Evolutionary conservation across 2,113 vertebrate species (phyloP), one percentile per base, ranked within the genome.

Genomic region (Gambusia affinis): DNA sequence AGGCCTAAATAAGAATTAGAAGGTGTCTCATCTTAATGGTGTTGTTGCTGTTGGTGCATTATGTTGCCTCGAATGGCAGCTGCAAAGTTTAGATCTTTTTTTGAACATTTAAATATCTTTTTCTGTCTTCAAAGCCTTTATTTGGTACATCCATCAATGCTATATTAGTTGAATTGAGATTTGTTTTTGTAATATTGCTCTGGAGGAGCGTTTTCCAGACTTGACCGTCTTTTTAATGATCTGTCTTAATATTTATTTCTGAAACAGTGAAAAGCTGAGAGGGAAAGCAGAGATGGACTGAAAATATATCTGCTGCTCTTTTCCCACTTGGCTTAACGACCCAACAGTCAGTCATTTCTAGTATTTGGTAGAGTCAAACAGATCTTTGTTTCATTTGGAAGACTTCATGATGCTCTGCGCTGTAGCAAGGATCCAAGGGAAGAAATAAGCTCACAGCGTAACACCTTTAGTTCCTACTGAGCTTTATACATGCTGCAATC

Each of bases 1-100:
- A 73, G 74, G 79, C 73, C 51, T 80, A 87, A 88, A 85, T 88
- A 86, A 83, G 76, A 88, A 87, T 84, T 73, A 83, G 64, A 42
- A 72, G 62, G 37, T 63, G 84, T 72, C 69, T 67, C 64, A 85
- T 73, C 80, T 81, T 73, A 22, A 0, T 64, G 35, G 60, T 67
- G 4, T 19, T 67, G 27, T 79, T 39, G 73, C 62, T 61, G 42
- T 82, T 85, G 67, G 28, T 10, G 24, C 7, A 28, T 79, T 85
- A 80, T 78, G 64, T 78, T 64, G 22, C 12, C 30, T 51, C 54
- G 37, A 67, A 61, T 68, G 31, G 73, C 66, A 74, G 72, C 71
- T 81, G 15, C 37, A 29, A 30, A 17, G 37, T 61, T 77, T 62
- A 64, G 64, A 39, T 19, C 8, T 65, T 47, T 19, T 66, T 66